phyloP scores from a whole-genome alignment of 2,888 invertebrate species.

The Molorchus minor region DNA sequence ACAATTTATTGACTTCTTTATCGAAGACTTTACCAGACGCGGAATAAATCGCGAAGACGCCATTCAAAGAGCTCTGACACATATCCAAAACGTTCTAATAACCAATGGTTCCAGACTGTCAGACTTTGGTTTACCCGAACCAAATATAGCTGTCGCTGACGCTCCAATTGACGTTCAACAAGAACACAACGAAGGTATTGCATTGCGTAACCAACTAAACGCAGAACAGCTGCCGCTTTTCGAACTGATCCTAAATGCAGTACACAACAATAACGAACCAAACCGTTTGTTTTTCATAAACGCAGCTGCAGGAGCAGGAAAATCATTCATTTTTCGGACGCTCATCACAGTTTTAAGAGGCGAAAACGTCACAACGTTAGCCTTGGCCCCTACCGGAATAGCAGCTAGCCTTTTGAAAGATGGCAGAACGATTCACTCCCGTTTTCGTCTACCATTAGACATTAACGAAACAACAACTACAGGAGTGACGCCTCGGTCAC shows the following conservation, averaged over 20 bases:
- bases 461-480: too few relatives aligned
- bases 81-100: neutral
- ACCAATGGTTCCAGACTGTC: neutral
- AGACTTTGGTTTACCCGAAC: neutral
- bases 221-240: neutral
- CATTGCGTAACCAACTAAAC: neutral
- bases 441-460: too few relatives aligned
- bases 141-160: too few relatives aligned
- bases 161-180: neutral
- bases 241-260: neutral
- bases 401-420: neutral
- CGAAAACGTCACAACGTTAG: neutral
- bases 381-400: neutral
- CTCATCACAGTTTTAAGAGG: neutral
- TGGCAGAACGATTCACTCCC: conserved; percentile 1
- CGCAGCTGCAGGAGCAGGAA: neutral
- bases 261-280: too few relatives aligned
- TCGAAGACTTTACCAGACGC: neutral
- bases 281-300: neutral
- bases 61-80: too few relatives aligned
- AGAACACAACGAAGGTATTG: neutral
- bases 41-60: neutral
- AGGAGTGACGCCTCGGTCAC: neutral
- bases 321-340: too few relatives aligned
- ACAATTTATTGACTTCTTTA: neutral